Conservation (phyloP, 2,797 vertebrate species). For the Furcifer pardalis region DNA sequence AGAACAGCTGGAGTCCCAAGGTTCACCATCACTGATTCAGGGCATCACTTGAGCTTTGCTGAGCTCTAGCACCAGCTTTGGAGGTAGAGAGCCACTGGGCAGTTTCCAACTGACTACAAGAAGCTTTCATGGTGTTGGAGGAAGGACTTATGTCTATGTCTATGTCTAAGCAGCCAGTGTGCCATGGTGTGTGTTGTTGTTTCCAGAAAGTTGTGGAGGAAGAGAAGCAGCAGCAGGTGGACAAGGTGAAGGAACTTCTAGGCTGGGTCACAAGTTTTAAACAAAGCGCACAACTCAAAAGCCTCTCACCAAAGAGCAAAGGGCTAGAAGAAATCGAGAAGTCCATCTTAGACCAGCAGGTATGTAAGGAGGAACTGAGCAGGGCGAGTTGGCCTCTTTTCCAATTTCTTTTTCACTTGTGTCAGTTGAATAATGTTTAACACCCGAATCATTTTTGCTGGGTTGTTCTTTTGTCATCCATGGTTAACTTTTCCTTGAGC, state of each 20-base stretch:
- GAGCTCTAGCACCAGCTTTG: not conserved
- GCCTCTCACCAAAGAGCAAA: conserved; percentile 60
- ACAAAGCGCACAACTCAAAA: conserved; percentile 72
- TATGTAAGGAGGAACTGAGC: too few species aligned
- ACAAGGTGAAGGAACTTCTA: conserved; percentile 91
- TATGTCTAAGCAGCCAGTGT: not conserved
- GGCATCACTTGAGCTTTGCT: not conserved
- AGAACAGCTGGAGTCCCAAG: too few species aligned
- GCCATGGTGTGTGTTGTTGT: not conserved
- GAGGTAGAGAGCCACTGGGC: too few species aligned
- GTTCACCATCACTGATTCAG: too few species aligned
- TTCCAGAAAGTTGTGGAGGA: conserved; percentile 96
- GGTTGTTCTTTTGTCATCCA: not conserved
- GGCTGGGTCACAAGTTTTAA: conserved; percentile 88
- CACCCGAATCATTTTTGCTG: not conserved
- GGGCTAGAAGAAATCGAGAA: conserved; percentile 80
- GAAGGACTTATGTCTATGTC: not conserved
- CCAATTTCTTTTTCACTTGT: too few species aligned
- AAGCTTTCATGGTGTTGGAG: not conserved
- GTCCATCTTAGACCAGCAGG: conserved; percentile 92
- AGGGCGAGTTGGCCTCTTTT: too few species aligned
- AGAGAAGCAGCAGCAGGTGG: conserved; percentile 91
- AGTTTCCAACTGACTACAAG: not conserved
- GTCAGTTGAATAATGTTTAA: too few species aligned
- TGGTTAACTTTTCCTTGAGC: not conserved